A percentile compares a stretch with the other conserved stretches of the same genome.
phyloP scores from a whole-genome alignment of 2,797 vertebrate genomes.

The Pangasius krempfi region DNA sequence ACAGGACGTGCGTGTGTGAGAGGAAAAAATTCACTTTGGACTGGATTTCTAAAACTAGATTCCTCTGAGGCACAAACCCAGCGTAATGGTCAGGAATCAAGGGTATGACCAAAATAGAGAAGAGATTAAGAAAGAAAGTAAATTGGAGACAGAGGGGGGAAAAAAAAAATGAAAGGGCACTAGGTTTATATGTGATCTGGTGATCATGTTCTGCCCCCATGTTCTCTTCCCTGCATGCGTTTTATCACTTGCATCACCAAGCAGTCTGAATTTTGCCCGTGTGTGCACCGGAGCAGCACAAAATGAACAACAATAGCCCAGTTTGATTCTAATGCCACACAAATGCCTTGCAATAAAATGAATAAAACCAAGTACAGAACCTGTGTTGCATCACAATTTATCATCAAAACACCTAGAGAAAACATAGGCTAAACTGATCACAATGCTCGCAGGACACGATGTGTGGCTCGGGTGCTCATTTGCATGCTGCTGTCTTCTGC shows the following conservation, averaged over 20 bases:
- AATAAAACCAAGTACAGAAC: background rate
- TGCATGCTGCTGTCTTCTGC: constrained; percentile 12
- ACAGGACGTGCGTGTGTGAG: background rate
- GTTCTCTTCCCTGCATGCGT: background rate
- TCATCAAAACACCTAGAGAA: background rate
- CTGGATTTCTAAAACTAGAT: background rate
- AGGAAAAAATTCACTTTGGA: background rate
- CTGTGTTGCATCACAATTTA: background rate
- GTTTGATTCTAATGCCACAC: background rate
- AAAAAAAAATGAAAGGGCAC: background rate
- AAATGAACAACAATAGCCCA: background rate
- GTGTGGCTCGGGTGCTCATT: background rate
- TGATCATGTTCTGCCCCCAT: background rate
- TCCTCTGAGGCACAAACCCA: background rate
- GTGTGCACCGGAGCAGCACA: background rate
- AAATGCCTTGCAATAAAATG: background rate
- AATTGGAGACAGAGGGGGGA: background rate
- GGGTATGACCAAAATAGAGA: background rate
- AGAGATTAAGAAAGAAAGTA: background rate
- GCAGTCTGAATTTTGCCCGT: background rate
- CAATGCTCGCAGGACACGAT: no score
- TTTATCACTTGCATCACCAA: background rate
- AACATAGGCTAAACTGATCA: background rate
- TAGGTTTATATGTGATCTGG: background rate
- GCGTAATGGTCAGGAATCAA: constrained; percentile 1